Conservation (phyloP, 2,113 vertebrate genomes). For the Danio rerio region DNA sequence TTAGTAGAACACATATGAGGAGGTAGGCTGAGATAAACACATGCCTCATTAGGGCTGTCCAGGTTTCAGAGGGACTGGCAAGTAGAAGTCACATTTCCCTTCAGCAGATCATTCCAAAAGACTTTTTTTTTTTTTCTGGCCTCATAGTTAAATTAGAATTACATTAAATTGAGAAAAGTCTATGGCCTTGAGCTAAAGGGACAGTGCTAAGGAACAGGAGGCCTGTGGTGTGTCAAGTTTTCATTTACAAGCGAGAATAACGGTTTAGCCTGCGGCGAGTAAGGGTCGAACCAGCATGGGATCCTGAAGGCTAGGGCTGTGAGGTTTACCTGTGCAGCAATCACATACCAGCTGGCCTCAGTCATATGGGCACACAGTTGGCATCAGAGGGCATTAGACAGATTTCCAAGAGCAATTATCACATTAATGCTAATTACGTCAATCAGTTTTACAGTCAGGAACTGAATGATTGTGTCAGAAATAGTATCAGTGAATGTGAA, state of each 20-base stretch:
- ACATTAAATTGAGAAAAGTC: not conserved
- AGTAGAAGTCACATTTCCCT: not conserved
- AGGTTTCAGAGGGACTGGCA: not conserved
- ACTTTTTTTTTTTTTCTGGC: not conserved
- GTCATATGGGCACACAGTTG: conserved; percentile 6
- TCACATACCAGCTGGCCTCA: not conserved
- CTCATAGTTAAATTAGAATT: not conserved
- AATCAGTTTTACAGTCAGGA: conserved; percentile 18
- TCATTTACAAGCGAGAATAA: conserved; percentile 5
- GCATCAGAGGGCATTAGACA: conserved; percentile 52
- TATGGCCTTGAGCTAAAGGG: not conserved
- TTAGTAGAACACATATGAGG: conserved; percentile 9
- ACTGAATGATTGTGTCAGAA: not conserved
- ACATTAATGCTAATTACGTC: conserved; percentile 47
- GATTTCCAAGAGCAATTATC: conserved; percentile 60
- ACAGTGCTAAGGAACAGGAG: not conserved
- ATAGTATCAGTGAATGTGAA: not conserved
- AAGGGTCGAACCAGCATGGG: not conserved
- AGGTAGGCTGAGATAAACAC: conserved; percentile 66
- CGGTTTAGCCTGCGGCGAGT: not conserved
- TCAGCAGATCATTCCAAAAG: not conserved
- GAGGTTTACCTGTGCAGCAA: not conserved
- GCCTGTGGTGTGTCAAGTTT: not conserved
- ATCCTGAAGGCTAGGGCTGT: not conserved
- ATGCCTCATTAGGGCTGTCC: conserved; percentile 23